These are phyloP conservation scores for Diacarnus erythraeanus DNA, from an alignment of 37 sponge, comb jelly and placozoan genomes.

Conservation along the genomic window DNA sequence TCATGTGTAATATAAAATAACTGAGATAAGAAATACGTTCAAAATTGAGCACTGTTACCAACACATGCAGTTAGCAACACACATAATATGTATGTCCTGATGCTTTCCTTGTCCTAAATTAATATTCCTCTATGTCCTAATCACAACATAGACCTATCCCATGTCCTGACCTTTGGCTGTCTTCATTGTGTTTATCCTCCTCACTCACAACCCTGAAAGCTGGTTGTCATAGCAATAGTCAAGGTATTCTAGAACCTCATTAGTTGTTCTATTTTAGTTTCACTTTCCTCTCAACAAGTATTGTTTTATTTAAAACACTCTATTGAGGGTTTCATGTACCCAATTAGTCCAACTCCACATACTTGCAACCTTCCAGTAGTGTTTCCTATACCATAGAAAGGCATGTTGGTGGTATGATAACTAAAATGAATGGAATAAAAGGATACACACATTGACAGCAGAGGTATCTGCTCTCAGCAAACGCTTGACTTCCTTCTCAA, in stretches of 20 bases:
- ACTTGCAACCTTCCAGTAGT: no score
- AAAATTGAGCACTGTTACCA: background rate
- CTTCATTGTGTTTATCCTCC: conserved; percentile 48
- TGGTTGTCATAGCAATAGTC: background rate
- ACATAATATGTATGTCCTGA: background rate
- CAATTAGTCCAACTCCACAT: no score
- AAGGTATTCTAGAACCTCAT: no score
- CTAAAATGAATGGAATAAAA: no score
- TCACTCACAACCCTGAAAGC: conserved; percentile 58
- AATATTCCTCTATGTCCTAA: background rate
- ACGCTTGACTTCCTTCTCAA: conserved; percentile 92
- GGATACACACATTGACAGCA: conserved; percentile 88
- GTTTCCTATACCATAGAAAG: no score
- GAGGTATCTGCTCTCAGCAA: conserved; percentile 85
- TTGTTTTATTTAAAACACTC: no score
- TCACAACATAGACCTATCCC: background rate
- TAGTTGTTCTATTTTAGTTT: no score
- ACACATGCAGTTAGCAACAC: background rate
- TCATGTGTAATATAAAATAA: background rate
- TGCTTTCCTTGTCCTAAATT: background rate
- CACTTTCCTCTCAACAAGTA: no score
- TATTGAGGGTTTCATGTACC: no score
- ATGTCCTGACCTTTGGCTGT: conserved; percentile 35
- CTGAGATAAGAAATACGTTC: background rate
- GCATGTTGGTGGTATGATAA: no score